These are phyloP conservation scores for Leptopilina boulardi DNA, from an alignment of 1,140 invertebrate genomes.

Conservation along the genomic window DNA sequence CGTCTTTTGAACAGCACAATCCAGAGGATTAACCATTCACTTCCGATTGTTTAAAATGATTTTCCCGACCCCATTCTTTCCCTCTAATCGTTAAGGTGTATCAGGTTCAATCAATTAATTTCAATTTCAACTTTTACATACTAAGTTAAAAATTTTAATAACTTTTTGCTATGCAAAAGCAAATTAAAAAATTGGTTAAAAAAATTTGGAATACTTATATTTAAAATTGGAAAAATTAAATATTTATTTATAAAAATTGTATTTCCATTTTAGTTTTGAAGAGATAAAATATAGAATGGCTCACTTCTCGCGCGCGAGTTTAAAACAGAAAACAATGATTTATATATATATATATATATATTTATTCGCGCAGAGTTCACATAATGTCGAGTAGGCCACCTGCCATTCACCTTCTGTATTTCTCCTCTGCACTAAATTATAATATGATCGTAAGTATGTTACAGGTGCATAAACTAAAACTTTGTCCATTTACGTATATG, in stretches of 20 bases:
- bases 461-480: conserved; percentile 9
- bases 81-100: background rate
- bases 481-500: conserved; percentile 7
- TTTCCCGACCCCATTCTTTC: background rate
- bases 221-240: too few species aligned
- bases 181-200: too few species aligned
- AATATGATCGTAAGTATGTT: conserved; percentile 23
- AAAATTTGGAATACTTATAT: too few species aligned
- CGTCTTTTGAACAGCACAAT: conserved; percentile 38
- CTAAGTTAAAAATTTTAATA: too few species aligned
- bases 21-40: conserved; percentile 39
- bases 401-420: conserved; percentile 6
- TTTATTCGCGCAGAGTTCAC: background rate
- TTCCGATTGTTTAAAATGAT: conserved; percentile 45
- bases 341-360: background rate
- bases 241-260: too few species aligned
- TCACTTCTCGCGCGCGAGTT: background rate
- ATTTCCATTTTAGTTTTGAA: background rate
- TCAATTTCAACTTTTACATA: too few species aligned
- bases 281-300: background rate
- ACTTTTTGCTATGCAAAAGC: too few species aligned
- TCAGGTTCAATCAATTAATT: background rate
- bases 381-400: background rate
- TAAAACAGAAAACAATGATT: background rate
- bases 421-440: conserved; percentile 8